A percentile compares a stretch with the other conserved stretches of the same genome.
Conservation (phyloP, 2,888 invertebrate genomes). For the Ceramica pisi region DNA sequence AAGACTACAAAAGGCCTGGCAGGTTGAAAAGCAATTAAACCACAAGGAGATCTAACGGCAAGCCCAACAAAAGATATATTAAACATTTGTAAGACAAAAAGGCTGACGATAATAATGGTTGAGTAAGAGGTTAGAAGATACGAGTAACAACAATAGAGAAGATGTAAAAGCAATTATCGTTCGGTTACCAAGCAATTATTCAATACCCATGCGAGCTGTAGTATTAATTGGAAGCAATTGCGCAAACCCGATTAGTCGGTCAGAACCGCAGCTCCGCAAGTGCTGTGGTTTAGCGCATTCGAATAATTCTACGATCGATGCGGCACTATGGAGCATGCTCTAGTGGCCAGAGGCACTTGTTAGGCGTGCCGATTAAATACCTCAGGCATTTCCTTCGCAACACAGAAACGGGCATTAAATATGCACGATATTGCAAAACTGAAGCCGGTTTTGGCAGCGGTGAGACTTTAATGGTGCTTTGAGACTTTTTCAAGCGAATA, state of each 20-base stretch:
- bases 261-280: constrained; percentile 38
- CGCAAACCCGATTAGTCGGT: constrained; percentile 72
- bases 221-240: constrained; percentile 73
- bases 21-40: constrained; percentile 29
- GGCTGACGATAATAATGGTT: not conserved
- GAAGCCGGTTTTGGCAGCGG: constrained; percentile 33
- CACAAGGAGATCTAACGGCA: constrained; percentile 7
- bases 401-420: constrained; percentile 38
- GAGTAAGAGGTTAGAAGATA: constrained; percentile 8
- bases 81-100: constrained; percentile 10
- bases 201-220: constrained; percentile 54
- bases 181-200: constrained; percentile 52
- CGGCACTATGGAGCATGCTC: constrained; percentile 24
- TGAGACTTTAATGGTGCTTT: constrained; percentile 1
- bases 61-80: constrained; percentile 20
- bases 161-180: constrained; percentile 45
- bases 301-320: constrained; percentile 55
- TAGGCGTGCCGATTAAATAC: constrained; percentile 44
- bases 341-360: constrained; percentile 30
- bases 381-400: constrained; percentile 54
- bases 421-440: constrained; percentile 49
- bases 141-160: constrained; percentile 20
- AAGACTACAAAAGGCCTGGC: constrained; percentile 22
- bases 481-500: not conserved
- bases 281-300: constrained; percentile 60